Evolutionary conservation across 2,797 vertebrate species (phyloP), one percentile per base, ranked within the genome.

Genomic region (Cichlasoma orientale): DNA sequence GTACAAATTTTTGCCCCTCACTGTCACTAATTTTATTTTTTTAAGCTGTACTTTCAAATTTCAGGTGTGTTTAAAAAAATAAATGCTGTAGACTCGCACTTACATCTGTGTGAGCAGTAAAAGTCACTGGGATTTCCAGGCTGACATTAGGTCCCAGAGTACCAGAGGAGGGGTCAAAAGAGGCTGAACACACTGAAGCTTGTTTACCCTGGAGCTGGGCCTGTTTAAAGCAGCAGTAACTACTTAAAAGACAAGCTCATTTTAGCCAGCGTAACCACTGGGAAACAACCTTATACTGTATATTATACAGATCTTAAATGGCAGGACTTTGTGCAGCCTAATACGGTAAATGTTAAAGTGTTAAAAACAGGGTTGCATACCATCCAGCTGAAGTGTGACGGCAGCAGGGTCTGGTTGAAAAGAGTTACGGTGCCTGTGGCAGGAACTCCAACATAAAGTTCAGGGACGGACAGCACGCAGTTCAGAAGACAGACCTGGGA

Each of bases 371-470:
- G 9, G 7, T 1, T 54, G 71, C 31, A 0, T 86, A 93, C 93
- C 92, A 23, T 78, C 98, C 98, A 99, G 21, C 85, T 93, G 92
- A 97, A 99, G 78, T 78, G 83, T 52, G 96, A 82, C 19, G 97
- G 96, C 75, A 99, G 95, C 54, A 94, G 90, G 0, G 95, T 99
- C 91, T 97, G 97, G 81, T 99, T 99, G 89, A 96, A 93, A 69
- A 99, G 95, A 1, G 87, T 94, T 56, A 93, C 16, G 0, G 79
- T 84, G 4, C 89, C 89, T 70, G 79, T 92, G 3, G 89, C 78
- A 41, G 96, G 93, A 83, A 97, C 90, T 12, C 96, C 98, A 7
- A 96, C 1, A 84, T 96, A 98, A 86, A 98, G 91, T 58, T 95
- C 95, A 58, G 90, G 78, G 73, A 99, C 86, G 33, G 89, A 82